A percentile compares a stretch with the other conserved stretches of the same genome.
Evolutionary conservation across 2,113 vertebrate genomes (phyloP).

Genomic region (Corythoichthys intestinalis): DNA sequence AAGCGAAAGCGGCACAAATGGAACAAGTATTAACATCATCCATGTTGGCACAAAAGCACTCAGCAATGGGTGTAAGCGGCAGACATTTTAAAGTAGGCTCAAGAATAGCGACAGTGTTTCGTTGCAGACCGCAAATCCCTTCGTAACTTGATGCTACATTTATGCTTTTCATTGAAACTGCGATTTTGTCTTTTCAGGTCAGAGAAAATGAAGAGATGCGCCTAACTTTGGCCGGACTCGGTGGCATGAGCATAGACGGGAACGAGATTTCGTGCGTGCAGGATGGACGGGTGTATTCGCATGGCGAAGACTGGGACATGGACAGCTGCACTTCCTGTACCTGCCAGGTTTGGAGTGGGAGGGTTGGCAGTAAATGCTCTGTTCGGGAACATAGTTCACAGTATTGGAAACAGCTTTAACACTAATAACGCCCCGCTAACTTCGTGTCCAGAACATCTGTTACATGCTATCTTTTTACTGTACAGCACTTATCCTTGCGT

Average conservation of each 20-base stretch:
- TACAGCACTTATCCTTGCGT: neutral
- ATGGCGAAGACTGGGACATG: constrained; percentile 88
- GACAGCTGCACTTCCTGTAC: constrained; percentile 92
- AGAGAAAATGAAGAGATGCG: constrained; percentile 88
- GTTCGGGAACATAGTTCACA: neutral
- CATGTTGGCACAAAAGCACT: constrained; percentile 19
- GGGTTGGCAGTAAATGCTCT: too few relatives aligned
- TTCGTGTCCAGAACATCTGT: neutral
- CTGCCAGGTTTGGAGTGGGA: constrained; percentile 75
- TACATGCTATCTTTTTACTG: neutral
- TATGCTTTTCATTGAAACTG: neutral
- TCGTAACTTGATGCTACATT: neutral
- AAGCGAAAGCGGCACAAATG: constrained; percentile 20
- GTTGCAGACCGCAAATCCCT: constrained; percentile 3
- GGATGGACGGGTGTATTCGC: constrained; percentile 84
- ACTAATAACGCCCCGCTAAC: neutral
- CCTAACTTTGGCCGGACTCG: constrained; percentile 78
- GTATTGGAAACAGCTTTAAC: neutral
- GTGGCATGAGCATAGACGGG: constrained; percentile 21
- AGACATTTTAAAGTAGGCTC: neutral
- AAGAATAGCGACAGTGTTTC: constrained; percentile 25
- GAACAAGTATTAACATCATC: constrained; percentile 27
- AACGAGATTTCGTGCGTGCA: constrained; percentile 83
- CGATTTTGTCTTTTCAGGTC: constrained; percentile 70
- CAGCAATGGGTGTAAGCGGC: constrained; percentile 32